phyloP scores from a whole-genome alignment of 2,888 invertebrate species.

The Itoplectis maculator region DNA sequence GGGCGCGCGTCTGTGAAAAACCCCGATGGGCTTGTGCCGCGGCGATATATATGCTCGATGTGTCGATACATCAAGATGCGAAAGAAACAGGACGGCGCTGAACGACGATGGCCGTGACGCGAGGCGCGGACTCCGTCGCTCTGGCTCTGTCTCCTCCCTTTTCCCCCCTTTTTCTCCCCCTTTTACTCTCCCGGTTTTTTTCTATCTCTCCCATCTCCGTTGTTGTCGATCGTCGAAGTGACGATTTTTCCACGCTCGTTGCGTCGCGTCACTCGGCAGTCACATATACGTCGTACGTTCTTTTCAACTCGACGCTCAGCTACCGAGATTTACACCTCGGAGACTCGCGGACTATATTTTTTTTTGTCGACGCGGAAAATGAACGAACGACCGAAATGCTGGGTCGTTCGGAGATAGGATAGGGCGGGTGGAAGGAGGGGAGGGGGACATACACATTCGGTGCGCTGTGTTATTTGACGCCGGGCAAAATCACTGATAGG shows the following conservation, averaged over 20 bases:
- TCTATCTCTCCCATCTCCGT: constrained; percentile 11
- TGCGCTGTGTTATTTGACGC: constrained; percentile 21
- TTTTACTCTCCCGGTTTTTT: too few species aligned
- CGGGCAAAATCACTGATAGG: constrained; percentile 55
- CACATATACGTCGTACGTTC: constrained; percentile 18
- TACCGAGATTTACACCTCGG: constrained; percentile 28
- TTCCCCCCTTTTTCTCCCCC: neutral
- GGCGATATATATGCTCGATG: constrained; percentile 10
- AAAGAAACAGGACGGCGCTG: constrained; percentile 50
- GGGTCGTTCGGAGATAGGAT: neutral
- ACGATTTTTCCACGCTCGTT: constrained; percentile 54
- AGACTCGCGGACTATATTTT: constrained; percentile 17
- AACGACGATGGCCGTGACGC: constrained; percentile 39
- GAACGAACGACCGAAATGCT: constrained; percentile 19
- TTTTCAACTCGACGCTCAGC: constrained; percentile 32
- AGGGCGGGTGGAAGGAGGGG: too few species aligned
- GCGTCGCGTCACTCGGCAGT: constrained; percentile 18
- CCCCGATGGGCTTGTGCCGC: constrained; percentile 35
- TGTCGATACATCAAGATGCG: constrained; percentile 53
- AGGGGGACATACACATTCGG: constrained; percentile 14
- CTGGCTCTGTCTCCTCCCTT: constrained; percentile 3
- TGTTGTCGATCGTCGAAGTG: constrained; percentile 53
- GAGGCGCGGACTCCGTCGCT: constrained; percentile 17
- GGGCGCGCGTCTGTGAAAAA: constrained; percentile 53
- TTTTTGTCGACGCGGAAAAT: constrained; percentile 39